Percentiles rank a stretch among this genome's conserved stretches.
phyloP scores from a whole-genome alignment of 2,888 invertebrate species.

The Ernsta delagoae region DNA sequence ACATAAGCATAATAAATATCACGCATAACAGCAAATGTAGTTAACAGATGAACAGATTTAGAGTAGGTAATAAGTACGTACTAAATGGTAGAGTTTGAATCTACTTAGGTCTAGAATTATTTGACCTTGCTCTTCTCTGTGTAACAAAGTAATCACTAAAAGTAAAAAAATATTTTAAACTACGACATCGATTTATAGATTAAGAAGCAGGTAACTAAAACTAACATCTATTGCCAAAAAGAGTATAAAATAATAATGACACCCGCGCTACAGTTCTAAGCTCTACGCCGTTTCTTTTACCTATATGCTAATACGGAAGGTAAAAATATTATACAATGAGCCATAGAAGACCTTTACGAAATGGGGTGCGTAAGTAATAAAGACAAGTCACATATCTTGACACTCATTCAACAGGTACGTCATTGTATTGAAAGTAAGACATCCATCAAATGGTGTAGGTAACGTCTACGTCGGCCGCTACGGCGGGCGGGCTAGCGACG shows the following conservation, averaged over 20 bases:
- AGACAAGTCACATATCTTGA: slow-evolving; percentile 50
- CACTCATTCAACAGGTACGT: slow-evolving; percentile 74
- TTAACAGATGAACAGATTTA: too few species aligned
- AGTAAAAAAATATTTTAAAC: too few species aligned
- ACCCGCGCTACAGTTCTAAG: slow-evolving; percentile 6
- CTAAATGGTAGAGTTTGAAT: too few species aligned
- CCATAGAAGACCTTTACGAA: slow-evolving; percentile 20
- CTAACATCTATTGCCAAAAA: too few species aligned
- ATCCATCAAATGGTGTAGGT: slow-evolving; percentile 54
- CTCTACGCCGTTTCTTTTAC: slow-evolving; percentile 21
- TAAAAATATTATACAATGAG: slow-evolving; percentile 19
- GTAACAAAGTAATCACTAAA: too few species aligned
- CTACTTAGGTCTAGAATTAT: too few species aligned
- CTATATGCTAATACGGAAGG: slow-evolving; percentile 13
- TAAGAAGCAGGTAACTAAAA: too few species aligned
- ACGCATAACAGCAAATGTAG: too few species aligned
- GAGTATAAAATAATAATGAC: neutral
- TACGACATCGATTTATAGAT: neutral
- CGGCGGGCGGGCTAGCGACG: slow-evolving; percentile 44
- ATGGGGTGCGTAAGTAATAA: slow-evolving; percentile 32
- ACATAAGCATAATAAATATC: too few species aligned
- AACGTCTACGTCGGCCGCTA: slow-evolving; percentile 46
- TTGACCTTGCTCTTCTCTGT: too few species aligned
- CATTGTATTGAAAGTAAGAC: slow-evolving; percentile 55
- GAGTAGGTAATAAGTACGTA: too few species aligned